Conservation (phyloP, 2,797 vertebrate species). For the Crocodylus rhombifer region DNA sequence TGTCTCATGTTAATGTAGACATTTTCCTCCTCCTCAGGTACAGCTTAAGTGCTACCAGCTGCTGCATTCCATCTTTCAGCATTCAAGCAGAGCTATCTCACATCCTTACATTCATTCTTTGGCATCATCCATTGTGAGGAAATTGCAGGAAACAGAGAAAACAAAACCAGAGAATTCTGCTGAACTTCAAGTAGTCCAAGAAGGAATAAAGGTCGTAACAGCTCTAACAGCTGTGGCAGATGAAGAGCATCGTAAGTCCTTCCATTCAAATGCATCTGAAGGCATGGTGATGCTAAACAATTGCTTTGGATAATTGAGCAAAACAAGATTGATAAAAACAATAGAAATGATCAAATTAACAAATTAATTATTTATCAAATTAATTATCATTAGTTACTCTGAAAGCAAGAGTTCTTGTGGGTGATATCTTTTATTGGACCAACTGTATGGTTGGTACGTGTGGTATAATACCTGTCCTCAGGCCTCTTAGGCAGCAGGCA, state of each 20-base stretch:
- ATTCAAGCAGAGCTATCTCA: conserved; percentile 81
- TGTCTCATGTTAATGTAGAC: conserved; percentile 51
- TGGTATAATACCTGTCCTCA: no score
- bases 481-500: no score
- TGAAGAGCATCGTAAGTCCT: conserved; percentile 87
- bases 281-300: not conserved
- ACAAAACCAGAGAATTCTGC: conserved; percentile 85
- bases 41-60: conserved; percentile 89
- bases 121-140: conserved; percentile 83
- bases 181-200: conserved; percentile 88
- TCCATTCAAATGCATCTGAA: not conserved
- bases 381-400: no score
- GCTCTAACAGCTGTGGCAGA: conserved; percentile 85
- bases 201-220: conserved; percentile 87
- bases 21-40: conserved; percentile 81
- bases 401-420: no score
- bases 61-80: conserved; percentile 90
- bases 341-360: no score
- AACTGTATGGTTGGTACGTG: no score
- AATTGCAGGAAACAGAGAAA: conserved; percentile 88
- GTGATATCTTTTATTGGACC: no score
- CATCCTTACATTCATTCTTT: conserved; percentile 89
- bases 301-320: not conserved
- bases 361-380: no score
- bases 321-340: not conserved